Conservation (phyloP, 1,140 invertebrate species). For the Penaeus chinensis region DNA sequence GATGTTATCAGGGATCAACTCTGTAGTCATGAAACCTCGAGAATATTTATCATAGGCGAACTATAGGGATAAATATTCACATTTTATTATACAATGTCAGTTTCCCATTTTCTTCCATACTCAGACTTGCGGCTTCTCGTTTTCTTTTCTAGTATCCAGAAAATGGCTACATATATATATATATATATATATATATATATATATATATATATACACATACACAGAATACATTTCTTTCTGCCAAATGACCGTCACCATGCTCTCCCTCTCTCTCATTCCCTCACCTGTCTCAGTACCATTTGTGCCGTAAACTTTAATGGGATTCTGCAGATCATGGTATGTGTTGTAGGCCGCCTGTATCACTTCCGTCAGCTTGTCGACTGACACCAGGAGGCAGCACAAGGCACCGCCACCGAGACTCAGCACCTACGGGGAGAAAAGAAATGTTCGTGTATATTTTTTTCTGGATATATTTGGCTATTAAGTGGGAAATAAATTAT, state of each 20-base stretch:
- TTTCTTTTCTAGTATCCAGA: too few species aligned
- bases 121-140: too few species aligned
- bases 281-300: slow-evolving; percentile 27
- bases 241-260: too few species aligned
- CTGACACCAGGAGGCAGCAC: slow-evolving; percentile 33
- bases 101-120: too few species aligned
- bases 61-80: too few species aligned
- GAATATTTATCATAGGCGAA: too few species aligned
- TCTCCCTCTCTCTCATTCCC: background rate
- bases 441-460: background rate
- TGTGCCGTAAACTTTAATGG: slow-evolving; percentile 31
- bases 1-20: too few species aligned
- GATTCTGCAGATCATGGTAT: slow-evolving; percentile 48
- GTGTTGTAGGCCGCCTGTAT: slow-evolving; percentile 47
- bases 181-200: slow-evolving; percentile 19
- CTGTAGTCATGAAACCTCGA: too few species aligned
- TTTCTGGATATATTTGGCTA: too few species aligned
- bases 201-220: slow-evolving; percentile 12
- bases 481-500: too few species aligned
- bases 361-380: slow-evolving; percentile 20
- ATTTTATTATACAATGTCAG: too few species aligned
- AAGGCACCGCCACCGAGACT: slow-evolving; percentile 21
- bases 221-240: background rate
- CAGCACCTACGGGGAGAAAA: slow-evolving; percentile 12
- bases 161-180: background rate